phyloP scores from a whole-genome alignment of 2,113 vertebrate genomes.

The Halichoerus grypus region DNA sequence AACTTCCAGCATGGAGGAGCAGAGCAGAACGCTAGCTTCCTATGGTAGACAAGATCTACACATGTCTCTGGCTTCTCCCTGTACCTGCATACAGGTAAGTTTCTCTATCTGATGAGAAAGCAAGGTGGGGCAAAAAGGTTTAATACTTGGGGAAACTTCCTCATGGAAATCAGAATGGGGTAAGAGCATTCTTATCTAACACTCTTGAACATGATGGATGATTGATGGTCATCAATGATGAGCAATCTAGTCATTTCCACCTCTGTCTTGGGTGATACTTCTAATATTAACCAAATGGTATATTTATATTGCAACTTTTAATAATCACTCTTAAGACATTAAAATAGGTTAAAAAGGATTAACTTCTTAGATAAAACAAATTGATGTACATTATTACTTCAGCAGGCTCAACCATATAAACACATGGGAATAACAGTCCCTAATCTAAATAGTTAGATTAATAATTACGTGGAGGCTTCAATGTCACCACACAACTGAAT shows the following conservation, averaged over 20 bases:
- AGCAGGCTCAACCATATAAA: neutral
- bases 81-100: neutral
- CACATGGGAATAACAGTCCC: neutral
- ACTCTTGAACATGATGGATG: neutral
- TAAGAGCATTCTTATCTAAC: neutral
- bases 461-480: neutral
- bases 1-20: neutral
- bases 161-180: neutral
- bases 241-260: neutral
- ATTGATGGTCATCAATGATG: neutral
- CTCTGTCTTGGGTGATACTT: neutral
- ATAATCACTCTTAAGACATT: neutral
- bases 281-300: neutral
- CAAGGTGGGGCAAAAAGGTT: neutral
- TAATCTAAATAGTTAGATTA: conserved; percentile 55
- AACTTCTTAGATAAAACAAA: conserved; percentile 41
- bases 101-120: neutral
- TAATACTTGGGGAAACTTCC: neutral
- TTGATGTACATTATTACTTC: neutral
- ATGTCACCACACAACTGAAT: neutral
- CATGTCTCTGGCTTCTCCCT: neutral
- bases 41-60: neutral
- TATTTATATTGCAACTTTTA: conserved; percentile 39
- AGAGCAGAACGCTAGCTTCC: neutral
- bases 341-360: neutral